A percentile compares a stretch with the other conserved stretches of the same genome.
Evolutionary conservation across 2,888 invertebrate genomes (phyloP).

Genomic region (Cerceris ruficornis): DNA sequence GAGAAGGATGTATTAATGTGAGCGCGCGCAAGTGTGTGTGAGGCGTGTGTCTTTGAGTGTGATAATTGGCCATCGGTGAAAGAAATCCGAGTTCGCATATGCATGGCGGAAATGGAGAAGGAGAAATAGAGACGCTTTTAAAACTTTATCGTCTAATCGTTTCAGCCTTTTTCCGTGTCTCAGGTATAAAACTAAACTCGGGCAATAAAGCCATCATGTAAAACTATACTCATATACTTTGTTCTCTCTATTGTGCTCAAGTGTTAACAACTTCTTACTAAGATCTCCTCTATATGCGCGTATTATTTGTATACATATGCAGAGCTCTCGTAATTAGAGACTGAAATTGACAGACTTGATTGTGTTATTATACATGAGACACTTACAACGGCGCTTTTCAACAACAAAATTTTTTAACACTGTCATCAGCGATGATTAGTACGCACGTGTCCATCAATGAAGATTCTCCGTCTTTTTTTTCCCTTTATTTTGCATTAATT

Average conservation of each 20-base stretch:
- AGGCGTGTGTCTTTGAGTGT: not conserved
- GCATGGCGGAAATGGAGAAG: not conserved
- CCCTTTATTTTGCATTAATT: conserved; percentile 41
- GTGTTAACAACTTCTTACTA: conserved; percentile 54
- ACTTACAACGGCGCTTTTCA: conserved; percentile 56
- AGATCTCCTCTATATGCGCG: conserved; percentile 36
- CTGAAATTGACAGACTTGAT: conserved; percentile 57
- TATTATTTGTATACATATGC: conserved; percentile 40
- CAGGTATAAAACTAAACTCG: conserved; percentile 66
- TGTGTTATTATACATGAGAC: conserved; percentile 67
- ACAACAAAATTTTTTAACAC: conserved; percentile 50
- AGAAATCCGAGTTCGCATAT: conserved; percentile 24
- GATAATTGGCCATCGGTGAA: conserved; percentile 62
- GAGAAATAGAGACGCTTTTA: conserved; percentile 16
- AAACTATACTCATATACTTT: conserved; percentile 66
- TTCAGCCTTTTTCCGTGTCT: conserved; percentile 67
- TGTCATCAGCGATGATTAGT: conserved; percentile 41
- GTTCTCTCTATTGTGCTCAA: conserved; percentile 66
- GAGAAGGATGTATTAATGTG: conserved; percentile 6
- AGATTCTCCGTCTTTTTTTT: not conserved
- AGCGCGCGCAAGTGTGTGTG: conserved; percentile 29
- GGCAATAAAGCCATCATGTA: conserved; percentile 62
- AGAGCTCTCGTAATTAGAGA: conserved; percentile 27
- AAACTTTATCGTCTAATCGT: conserved; percentile 55
- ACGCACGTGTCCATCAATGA: conserved; percentile 42